Evolutionary conservation across 2,113 vertebrate species (phyloP).

Genomic region (Pseudonaja textilis): DNA sequence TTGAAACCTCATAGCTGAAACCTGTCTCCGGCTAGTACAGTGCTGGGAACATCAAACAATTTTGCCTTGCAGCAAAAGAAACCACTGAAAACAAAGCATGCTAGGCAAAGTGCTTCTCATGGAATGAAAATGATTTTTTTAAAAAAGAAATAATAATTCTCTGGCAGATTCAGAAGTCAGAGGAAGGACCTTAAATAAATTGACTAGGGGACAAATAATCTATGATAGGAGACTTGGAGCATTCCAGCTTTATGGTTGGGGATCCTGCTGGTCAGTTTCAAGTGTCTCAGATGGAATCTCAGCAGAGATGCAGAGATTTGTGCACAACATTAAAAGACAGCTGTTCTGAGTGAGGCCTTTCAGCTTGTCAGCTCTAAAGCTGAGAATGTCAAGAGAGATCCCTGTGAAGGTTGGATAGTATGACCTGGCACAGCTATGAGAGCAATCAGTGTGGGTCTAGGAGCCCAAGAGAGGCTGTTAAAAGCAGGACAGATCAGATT

Average conservation of each 20-base stretch:
- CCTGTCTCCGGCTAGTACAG: neutral
- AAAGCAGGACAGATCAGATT: neutral
- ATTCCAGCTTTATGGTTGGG: neutral
- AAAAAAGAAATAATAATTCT: neutral
- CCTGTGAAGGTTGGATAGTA: neutral
- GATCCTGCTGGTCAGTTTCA: neutral
- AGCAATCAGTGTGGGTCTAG: neutral
- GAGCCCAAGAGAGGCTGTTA: neutral
- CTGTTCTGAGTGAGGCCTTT: neutral
- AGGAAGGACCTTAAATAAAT: neutral
- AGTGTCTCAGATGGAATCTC: neutral
- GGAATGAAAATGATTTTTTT: neutral
- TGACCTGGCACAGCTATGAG: conserved; percentile 4
- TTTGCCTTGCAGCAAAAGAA: neutral
- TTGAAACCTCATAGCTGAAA: neutral
- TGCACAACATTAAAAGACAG: neutral
- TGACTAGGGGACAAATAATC: neutral
- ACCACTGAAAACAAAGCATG: neutral
- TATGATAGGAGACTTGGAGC: neutral
- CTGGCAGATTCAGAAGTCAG: neutral
- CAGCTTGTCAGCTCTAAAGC: neutral
- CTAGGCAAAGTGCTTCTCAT: neutral
- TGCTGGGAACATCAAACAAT: neutral
- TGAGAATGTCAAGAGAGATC: neutral
- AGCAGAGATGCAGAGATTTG: neutral